Evolutionary conservation across 2,113 vertebrate species (phyloP), one percentile per base, ranked within the genome.

Genomic region (Neogobius melanostomus): DNA sequence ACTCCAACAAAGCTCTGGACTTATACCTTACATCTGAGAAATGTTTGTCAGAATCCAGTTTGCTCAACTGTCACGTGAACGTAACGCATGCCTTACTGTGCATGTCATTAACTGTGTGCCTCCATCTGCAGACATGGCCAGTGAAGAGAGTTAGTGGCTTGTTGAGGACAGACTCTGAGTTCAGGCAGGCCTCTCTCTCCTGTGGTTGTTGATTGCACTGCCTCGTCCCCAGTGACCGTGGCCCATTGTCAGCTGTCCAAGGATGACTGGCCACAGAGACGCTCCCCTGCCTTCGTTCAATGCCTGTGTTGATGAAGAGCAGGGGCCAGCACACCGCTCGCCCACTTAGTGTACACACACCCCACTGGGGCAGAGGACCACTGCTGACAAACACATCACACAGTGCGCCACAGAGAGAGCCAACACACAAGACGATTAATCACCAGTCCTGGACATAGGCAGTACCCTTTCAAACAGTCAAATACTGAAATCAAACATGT

Each of bases 221-320:
- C 80, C 63, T 67, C 48, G 69, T 76, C 79, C 82, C 82, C 70
- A 67, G 56, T 74, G 81, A 74, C 68, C 69, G 36, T 65, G 42
- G 78, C 77, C 79, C 60, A 86, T 90, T 90, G 88, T 90, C 86
- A 86, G 85, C 81, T 80, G 85, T 88, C 87, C 84, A 86, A 84
- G 83, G 82, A 80, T 90, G 90, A 88, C 82, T 86, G 87, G 82
- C 83, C 74, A 69, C 80, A 73, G 84, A 82, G 82, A 88, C 49
- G 68, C 83, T 83, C 82, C 81, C 79, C 48, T 86, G 86, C 79
- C 87, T 77, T 75, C 73, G 82, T 86, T 91, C 86, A 88, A 87
- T 87, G 80, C 82, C 44, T 68, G 68, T 81, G 86, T 89, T 89
- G 87, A 90, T 88, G 82, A 82, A 82, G 79, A 80, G 83, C 83